Percentiles rank a stretch among this genome's conserved stretches.
phyloP scores from a whole-genome alignment of 1,140 invertebrate genomes.

The Latrodectus geometricus region DNA sequence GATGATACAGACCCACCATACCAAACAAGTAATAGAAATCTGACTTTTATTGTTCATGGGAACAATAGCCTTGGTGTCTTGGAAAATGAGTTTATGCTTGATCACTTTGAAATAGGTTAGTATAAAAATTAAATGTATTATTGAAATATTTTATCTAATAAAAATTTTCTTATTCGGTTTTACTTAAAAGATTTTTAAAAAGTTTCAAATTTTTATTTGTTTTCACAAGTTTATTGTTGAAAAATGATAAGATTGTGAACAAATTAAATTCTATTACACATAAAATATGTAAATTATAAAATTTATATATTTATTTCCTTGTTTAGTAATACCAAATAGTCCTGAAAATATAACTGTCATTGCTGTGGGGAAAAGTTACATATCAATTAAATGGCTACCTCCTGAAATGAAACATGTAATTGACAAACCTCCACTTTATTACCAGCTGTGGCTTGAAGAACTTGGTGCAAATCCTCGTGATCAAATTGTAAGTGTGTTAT shows the following conservation, averaged over 20 bases:
- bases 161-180: not conserved
- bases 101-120: conserved; percentile 42
- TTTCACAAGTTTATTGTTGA: too few relatives aligned
- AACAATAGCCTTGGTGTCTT: conserved; percentile 27
- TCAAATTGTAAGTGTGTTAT: conserved; percentile 7
- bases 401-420: conserved; percentile 8
- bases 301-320: not conserved
- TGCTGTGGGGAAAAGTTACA: not conserved
- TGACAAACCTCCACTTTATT: conserved; percentile 5
- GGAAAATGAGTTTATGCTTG: conserved; percentile 25
- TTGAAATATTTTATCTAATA: not conserved
- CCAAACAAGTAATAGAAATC: conserved; percentile 8
- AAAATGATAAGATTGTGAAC: too few relatives aligned
- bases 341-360: conserved; percentile 9
- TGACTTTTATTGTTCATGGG: conserved; percentile 21
- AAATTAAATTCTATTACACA: conserved; percentile 35
- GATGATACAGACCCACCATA: conserved; percentile 48
- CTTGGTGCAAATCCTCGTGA: not conserved
- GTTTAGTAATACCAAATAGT: conserved; percentile 42
- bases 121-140: not conserved
- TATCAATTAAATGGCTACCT: conserved; percentile 23
- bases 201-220: too few relatives aligned
- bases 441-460: conserved; percentile 46
- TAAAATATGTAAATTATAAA: conserved; percentile 1
- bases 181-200: too few relatives aligned